Evolutionary conservation across 2,113 vertebrate species (phyloP).

Genomic region (Otocyon megalotis): DNA sequence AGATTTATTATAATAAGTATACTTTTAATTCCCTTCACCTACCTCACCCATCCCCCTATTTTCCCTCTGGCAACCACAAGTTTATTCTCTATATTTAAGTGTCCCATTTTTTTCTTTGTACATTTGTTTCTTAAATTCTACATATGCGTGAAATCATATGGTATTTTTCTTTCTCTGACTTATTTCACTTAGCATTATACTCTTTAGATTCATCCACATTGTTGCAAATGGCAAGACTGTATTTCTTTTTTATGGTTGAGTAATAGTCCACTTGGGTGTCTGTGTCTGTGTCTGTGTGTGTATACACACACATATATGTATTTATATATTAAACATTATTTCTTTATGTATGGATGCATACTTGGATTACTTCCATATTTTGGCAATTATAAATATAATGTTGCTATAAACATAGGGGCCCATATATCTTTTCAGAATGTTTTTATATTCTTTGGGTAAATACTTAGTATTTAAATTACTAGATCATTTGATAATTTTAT

Average conservation of each 20-base stretch:
- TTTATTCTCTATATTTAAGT: neutral
- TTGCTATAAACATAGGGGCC: neutral
- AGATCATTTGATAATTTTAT: neutral
- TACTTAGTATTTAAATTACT: neutral
- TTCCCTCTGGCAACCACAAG: neutral
- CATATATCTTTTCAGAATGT: neutral
- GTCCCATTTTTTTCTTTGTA: neutral
- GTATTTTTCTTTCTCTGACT: neutral
- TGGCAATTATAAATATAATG: neutral
- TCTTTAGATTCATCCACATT: neutral
- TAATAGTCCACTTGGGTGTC: neutral
- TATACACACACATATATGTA: neutral
- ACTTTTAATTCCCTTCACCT: neutral
- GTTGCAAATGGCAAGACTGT: neutral
- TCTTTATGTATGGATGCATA: neutral
- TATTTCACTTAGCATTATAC: neutral
- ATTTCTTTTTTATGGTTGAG: neutral
- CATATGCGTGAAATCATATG: neutral
- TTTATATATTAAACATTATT: neutral
- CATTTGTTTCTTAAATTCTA: neutral
- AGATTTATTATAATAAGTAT: neutral
- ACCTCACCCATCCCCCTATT: neutral
- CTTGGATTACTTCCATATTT: neutral
- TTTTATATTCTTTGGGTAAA: neutral
- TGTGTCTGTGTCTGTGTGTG: neutral